Evolutionary conservation across 2,113 vertebrate genomes (phyloP), one percentile per base, ranked within the genome.

Genomic region (Haliaeetus leucogaster): DNA sequence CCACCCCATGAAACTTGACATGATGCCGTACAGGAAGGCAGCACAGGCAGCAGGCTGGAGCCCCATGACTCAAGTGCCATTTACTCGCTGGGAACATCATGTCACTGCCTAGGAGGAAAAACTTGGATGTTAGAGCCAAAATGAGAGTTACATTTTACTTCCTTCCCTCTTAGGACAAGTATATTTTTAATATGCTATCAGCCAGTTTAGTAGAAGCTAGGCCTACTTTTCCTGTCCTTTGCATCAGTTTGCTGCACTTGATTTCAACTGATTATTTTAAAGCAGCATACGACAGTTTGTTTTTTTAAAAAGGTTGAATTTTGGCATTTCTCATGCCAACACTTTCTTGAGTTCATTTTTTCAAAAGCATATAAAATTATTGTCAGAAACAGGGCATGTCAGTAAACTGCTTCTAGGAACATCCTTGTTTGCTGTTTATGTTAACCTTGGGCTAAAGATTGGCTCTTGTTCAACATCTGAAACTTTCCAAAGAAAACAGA

Each of bases 401-500:
- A 48, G 20, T 26, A 84, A 77, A 25, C 45, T 42, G 18, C 45
- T 86, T 86, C 34, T 5, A 23, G 50, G 90, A 93, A 76, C 65
- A 73, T 65, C 34, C 43, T 94, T 96, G 61, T 96, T 97, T 96
- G 83, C 56, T 30, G 52, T 93, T 96, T 55, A 58, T 87, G 82
- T 95, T 97, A 98, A 96, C 85, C 82, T 81, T 92, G 67, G 70
- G 52, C 85, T 91, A 76, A 86, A 88, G 74, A 78, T 87, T 97
- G 93, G 16, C 67, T 97, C 32, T 14, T 87, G 66, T 95, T 96
- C 94, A 90, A 76, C 55, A 89, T 65, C 88, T 65, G 78, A 97
- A 97, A 92, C 82, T 95, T 94, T 97, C 94, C 93, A 97, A 98
- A 96, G 84, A 92, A 98, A 97, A 95, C 79, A 97, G 95, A 88